Evolutionary conservation across 2,797 vertebrate genomes (phyloP), one percentile per base, ranked within the genome.

Genomic region (Siniperca undulata): DNA sequence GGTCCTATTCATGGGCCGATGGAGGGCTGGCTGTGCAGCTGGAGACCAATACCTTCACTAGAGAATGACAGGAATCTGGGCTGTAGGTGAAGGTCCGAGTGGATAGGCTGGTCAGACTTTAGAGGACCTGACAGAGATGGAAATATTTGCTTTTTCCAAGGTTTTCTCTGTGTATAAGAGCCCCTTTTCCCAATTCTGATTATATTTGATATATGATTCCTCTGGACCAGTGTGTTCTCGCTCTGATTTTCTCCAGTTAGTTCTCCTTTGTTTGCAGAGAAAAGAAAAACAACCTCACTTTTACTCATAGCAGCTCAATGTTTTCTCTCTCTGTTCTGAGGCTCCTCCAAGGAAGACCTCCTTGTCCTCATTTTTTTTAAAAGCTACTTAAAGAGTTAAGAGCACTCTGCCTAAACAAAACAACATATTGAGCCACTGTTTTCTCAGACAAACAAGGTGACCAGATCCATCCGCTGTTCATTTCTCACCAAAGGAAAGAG

Each of bases 1-100:
- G 91, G 82, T 87, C 85, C 92, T 88, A 93, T 94, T 94, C 93
- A 93, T 78, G 89, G 88, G 80, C 87, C 90, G 91, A 91, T 87
- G 90, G 91, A 90, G 85, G 86, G 69, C 81, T 72, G 87, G 88
- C 80, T 86, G 85, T 81, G 84, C 13, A 72, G 83, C 85, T 84
- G 83, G 87, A 90, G 85, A 90, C 86, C 88, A 86, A 84, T 83
- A 81, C 86, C 89, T 84, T 87, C 69, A 83, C 56, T 91, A 87
- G 81, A 91, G 92, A 92, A 89, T 86, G 90, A 93, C 88, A 89
- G 90, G 92, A 93, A 92, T 93, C 90, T 86, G 87, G 81, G 83
- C 76, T 76, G 80, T 27, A 86, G 90, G 86, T 89, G 80, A 82
- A 82, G 82, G 70, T 71, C 78, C 11, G 38, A 40, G 61, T 34